These are phyloP conservation scores for Eristalis arbustorum DNA, from an alignment of 2,888 invertebrate species.

Conservation along the genomic window DNA sequence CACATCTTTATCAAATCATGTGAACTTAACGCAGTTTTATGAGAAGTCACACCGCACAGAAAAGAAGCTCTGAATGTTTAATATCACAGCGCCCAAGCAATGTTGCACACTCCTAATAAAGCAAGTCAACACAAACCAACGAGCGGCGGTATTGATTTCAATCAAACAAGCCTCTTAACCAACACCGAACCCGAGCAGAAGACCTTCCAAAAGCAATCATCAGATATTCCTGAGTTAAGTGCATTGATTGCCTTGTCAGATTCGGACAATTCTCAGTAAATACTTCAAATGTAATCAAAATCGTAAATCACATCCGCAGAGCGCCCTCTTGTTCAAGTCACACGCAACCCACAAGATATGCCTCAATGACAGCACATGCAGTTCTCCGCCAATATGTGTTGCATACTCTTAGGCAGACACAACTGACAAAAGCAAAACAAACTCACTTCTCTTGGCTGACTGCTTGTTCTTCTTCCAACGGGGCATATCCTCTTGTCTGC, in stretches of 20 bases:
- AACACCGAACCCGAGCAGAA: not conserved
- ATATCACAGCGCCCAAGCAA: not conserved
- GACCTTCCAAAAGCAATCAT: not conserved
- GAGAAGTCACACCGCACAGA: too few species aligned
- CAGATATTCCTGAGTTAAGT: not conserved
- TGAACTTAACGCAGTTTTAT: too few species aligned
- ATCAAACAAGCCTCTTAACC: not conserved
- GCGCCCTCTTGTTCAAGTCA: not conserved
- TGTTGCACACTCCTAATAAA: not conserved
- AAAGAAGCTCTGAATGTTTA: too few species aligned
- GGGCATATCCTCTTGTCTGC: not conserved
- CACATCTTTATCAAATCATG: too few species aligned
- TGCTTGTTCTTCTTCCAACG: not conserved
- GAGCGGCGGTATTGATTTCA: not conserved
- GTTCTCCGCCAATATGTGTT: not conserved
- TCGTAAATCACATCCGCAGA: not conserved
- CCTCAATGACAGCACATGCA: not conserved
- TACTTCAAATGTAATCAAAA: not conserved
- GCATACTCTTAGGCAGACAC: conserved; percentile 18
- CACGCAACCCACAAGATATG: conserved; percentile 11
- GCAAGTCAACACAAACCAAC: not conserved
- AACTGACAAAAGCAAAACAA: not conserved
- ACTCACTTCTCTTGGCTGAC: conserved; percentile 24
- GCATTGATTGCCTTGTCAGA: not conserved
- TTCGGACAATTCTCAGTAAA: not conserved